A percentile compares a stretch with the other conserved stretches of the same genome.
Evolutionary conservation across 2,888 invertebrate genomes (phyloP).

Genomic region (Diaprepes abbreviatus): DNA sequence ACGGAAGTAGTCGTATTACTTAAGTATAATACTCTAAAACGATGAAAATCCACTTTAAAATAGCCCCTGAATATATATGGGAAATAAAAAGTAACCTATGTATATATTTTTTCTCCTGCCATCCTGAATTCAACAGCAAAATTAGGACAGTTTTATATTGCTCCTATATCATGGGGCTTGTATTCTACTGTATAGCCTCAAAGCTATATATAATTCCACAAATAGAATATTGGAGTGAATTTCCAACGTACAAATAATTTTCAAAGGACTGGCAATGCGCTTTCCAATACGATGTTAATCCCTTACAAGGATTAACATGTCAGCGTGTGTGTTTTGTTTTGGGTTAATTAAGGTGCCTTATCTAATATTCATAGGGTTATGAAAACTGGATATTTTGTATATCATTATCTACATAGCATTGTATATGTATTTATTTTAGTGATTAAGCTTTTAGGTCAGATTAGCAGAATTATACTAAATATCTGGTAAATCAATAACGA

Average conservation of each 20-base stretch:
- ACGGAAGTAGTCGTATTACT: too few relatives aligned
- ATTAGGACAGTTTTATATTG: not conserved
- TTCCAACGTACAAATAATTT: not conserved
- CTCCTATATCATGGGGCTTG: not conserved
- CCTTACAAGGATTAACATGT: slow-evolving; percentile 3
- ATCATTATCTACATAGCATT: not conserved
- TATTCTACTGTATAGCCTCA: not conserved
- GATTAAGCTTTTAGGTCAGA: not conserved
- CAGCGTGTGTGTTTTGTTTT: slow-evolving; percentile 4
- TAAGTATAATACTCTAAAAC: too few relatives aligned
- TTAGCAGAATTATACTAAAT: not conserved
- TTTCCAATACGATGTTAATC: slow-evolving; percentile 16
- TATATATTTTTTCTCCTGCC: too few relatives aligned
- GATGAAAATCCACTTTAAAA: too few relatives aligned
- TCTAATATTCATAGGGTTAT: slow-evolving; percentile 1
- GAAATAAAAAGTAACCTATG: too few relatives aligned
- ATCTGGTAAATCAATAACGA: too few relatives aligned
- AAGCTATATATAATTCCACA: not conserved
- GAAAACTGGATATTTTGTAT: slow-evolving; percentile 10
- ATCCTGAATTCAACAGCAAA: too few relatives aligned
- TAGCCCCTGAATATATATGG: too few relatives aligned
- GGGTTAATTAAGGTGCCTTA: slow-evolving; percentile 13
- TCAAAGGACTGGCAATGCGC: slow-evolving; percentile 6
- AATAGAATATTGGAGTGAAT: slow-evolving; percentile 8
- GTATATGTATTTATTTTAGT: not conserved